Evolutionary conservation across 2,113 vertebrate species (phyloP).

Genomic region (rat (Rattus norvegicus)): GRCr8 NC_086038.1:32360501-32361000

Average conservation of each 20-base stretch:
- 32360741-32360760: neutral
- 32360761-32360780: neutral
- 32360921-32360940: neutral
- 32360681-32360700: conserved; percentile 7
- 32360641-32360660: neutral
- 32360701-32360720: neutral
- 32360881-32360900: neutral
- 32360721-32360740: neutral
- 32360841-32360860: neutral
- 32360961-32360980: neutral
- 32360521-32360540: neutral
- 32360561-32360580: neutral
- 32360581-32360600: neutral
- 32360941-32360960: neutral
- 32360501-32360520: neutral
- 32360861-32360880: neutral
- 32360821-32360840: neutral
- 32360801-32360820: neutral
- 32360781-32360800: neutral
- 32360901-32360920: neutral
- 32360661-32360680: neutral
- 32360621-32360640: neutral
- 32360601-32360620: conserved; percentile 30
- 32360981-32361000: neutral
- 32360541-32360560: neutral